Evolutionary conservation across 1,140 invertebrate genomes (phyloP).

Genomic region (Drosophila ercepeae): DNA sequence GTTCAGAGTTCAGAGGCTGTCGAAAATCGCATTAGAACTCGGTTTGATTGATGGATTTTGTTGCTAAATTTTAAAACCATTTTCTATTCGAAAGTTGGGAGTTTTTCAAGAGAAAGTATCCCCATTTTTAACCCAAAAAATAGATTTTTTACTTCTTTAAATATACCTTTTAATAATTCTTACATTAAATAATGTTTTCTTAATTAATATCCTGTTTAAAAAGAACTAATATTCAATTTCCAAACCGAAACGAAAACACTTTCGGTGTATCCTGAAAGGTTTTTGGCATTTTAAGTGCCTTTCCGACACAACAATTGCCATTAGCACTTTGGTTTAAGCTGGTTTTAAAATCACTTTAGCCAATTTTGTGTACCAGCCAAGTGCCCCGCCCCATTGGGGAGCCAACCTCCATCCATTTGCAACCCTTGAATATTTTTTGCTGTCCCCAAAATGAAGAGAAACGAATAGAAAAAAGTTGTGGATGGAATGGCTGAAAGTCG

Average conservation of each 20-base stretch:
- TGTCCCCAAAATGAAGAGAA: slow-evolving; percentile 11
- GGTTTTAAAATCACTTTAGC: slow-evolving; percentile 28
- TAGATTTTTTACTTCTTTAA: too few species aligned
- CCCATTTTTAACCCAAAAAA: too few species aligned
- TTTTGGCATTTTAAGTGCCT: not conserved
- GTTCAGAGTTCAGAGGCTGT: not conserved
- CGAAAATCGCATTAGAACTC: not conserved
- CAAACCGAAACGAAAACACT: not conserved
- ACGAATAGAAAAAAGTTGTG: slow-evolving; percentile 26
- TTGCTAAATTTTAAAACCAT: too few species aligned
- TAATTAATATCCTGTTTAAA: too few species aligned
- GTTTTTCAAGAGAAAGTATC: too few species aligned
- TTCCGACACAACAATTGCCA: not conserved
- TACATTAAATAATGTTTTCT: too few species aligned
- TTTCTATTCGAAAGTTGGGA: too few species aligned
- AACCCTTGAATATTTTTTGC: slow-evolving; percentile 1
- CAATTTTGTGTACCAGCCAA: slow-evolving; percentile 28
- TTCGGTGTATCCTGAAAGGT: not conserved
- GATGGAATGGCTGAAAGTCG: slow-evolving; percentile 14
- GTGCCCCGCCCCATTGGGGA: not conserved
- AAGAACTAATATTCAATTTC: not conserved
- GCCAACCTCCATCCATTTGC: not conserved
- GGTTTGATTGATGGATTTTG: not conserved
- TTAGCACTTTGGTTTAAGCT: slow-evolving; percentile 14
- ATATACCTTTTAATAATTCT: too few species aligned